These are phyloP conservation scores for Thaleichthys pacificus DNA, from an alignment of 2,797 vertebrate genomes.

Conservation along the genomic window DNA sequence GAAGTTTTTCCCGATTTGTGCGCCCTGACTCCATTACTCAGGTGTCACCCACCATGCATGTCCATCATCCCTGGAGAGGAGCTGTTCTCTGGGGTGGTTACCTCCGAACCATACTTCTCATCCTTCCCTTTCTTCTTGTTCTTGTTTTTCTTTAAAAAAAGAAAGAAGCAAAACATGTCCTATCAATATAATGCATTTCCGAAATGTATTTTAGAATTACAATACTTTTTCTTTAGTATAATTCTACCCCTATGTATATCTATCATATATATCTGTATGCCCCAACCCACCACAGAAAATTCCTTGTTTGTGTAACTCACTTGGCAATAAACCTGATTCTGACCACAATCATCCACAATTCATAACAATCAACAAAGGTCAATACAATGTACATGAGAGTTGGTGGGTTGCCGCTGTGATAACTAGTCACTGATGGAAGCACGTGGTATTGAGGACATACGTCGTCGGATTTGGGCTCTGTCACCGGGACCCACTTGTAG, in stretches of 20 bases:
- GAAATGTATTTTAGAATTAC: too few relatives aligned
- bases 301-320: too few relatives aligned
- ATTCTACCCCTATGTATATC: too few relatives aligned
- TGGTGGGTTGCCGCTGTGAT: background rate
- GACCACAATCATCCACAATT: too few relatives aligned
- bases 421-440: background rate
- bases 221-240: too few relatives aligned
- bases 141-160: conserved; percentile 86
- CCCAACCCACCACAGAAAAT: too few relatives aligned
- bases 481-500: conserved; percentile 99
- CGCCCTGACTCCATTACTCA: background rate
- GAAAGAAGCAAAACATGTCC: background rate
- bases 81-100: conserved; percentile 98
- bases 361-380: background rate
- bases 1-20: conserved; percentile 2
- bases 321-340: too few relatives aligned
- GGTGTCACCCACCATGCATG: conserved; percentile 87
- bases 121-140: conserved; percentile 98
- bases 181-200: too few relatives aligned
- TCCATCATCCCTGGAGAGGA: conserved; percentile 99
- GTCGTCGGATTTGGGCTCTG: conserved; percentile 95
- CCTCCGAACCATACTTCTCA: conserved; percentile 94
- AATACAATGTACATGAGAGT: background rate
- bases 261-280: too few relatives aligned
- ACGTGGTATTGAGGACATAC: conserved; percentile 76